Conservation (phyloP, 2,113 vertebrate genomes). For the Apistogramma diplotaenia region DNA sequence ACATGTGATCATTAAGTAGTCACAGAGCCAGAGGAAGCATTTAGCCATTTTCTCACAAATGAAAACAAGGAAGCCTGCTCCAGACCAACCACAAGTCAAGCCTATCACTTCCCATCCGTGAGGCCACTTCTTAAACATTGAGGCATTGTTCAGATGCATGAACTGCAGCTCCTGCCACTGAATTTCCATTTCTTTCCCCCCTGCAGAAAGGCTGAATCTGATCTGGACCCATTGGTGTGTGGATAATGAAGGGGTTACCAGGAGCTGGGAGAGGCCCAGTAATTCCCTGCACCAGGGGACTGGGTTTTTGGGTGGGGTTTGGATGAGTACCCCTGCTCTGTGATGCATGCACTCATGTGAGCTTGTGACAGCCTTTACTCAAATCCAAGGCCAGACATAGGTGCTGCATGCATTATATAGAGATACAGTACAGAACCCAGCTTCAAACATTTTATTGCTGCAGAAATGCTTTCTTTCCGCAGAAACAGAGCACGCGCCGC, state of each 20-base stretch:
- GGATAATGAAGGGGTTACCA: conserved; percentile 84
- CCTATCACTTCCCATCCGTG: conserved; percentile 56
- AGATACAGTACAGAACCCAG: conserved; percentile 51
- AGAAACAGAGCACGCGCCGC: conserved; percentile 18
- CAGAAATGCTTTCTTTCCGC: neutral
- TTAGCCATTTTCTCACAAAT: conserved; percentile 16
- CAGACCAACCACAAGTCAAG: conserved; percentile 40
- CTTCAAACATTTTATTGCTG: conserved; percentile 32
- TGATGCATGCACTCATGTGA: conserved; percentile 81
- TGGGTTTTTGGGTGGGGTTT: conserved; percentile 80
- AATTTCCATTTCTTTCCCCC: conserved; percentile 75
- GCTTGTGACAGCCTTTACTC: conserved; percentile 76
- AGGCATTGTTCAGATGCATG: conserved; percentile 79
- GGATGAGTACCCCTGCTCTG: conserved; percentile 80
- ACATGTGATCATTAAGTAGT: conserved; percentile 8
- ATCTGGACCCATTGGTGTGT: conserved; percentile 83
- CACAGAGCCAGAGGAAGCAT: neutral
- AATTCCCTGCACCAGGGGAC: conserved; percentile 81
- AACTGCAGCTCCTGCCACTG: conserved; percentile 67
- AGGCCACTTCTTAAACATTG: conserved; percentile 73
- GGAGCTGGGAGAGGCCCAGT: conserved; percentile 82
- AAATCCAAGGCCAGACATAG: conserved; percentile 76
- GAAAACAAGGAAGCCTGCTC: conserved; percentile 23
- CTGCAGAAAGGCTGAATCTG: conserved; percentile 75
- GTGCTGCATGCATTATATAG: conserved; percentile 66